Evolutionary conservation across 2,797 vertebrate genomes (phyloP), one percentile per base, ranked within the genome.

Genomic region (Hafferia zeledoni): DNA sequence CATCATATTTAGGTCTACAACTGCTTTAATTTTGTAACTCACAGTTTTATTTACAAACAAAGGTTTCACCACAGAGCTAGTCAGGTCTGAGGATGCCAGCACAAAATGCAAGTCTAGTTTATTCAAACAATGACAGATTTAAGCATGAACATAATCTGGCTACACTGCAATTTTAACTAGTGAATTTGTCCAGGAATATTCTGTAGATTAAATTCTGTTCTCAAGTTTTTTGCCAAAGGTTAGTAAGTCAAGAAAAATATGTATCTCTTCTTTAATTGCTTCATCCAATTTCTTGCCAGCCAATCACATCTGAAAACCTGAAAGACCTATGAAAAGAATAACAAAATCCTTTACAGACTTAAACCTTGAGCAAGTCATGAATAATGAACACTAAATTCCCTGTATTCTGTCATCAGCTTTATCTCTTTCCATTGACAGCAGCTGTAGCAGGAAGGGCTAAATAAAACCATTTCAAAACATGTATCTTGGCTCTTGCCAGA

Each of bases 371-470:
- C 96, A 89, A 78, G 57, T 87, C 78, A 91, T 98, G 95, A 98
- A 98, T 98, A 98, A 98, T 98, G 91, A 95, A 98, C 83, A 95
- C 71, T 86, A 98, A 98, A 98, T 98, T 97, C 97, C 95, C 96
- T 97, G 97, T 94, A 91, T 91, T 98, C 97, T 97, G 94, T 98
- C 97, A 98, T 96, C 90, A 83, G 83, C 84, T 94, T 97, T 96
- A 89, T 96, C 95, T 91, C 75, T 86, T 89, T 94, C 92, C 91
- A 95, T 69, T 96, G 93, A 96, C 82, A 92, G 86, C 69, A 91
- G 85, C 90, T 85, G 76, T 72, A 96, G 75, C 77, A 96, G 90
- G 95, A 95, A 94, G 61, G 83, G 83, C 94, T 97, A 97, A 95
- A 97, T 96, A 96, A 97, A 97, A 83, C 81, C 91, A 90, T 89